These are phyloP conservation scores for Leptinotarsa defecta DNA, from an alignment of 1,140 invertebrate genomes.

Conservation along the genomic window DNA sequence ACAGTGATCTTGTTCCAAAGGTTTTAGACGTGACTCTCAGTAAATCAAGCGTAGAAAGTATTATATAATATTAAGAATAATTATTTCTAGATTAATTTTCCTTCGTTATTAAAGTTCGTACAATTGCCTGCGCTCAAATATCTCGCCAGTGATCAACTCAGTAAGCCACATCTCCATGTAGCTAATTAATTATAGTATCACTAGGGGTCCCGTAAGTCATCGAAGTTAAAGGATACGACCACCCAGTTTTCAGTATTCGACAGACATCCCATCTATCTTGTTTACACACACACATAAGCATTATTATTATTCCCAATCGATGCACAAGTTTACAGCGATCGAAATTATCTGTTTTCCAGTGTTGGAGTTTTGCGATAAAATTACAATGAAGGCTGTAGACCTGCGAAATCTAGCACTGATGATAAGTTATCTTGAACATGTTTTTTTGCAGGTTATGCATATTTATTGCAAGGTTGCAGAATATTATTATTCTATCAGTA, in stretches of 20 bases:
- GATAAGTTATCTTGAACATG: neutral
- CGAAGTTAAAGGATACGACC: constrained; percentile 29
- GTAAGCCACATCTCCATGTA: constrained; percentile 26
- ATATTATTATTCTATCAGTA: neutral
- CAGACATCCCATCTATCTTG: constrained; percentile 26
- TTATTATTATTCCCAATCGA: constrained; percentile 25
- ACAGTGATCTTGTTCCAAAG: no score
- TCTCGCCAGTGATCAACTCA: constrained; percentile 2
- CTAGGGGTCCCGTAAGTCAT: constrained; percentile 35
- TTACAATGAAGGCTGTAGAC: neutral
- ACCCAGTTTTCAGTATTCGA: constrained; percentile 26
- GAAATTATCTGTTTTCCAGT: neutral
- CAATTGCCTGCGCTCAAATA: neutral
- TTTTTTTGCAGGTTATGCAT: neutral
- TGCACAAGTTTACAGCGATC: neutral
- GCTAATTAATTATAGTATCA: constrained; percentile 34
- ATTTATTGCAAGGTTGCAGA: neutral
- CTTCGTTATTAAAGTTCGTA: neutral
- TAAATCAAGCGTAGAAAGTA: no score
- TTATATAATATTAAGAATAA: no score
- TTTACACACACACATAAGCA: constrained; percentile 25
- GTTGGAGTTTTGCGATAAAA: neutral
- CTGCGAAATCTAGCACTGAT: neutral
- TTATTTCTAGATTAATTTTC: no score
- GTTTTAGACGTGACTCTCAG: no score